Percentiles rank a stretch among this genome's conserved stretches.
Conservation (phyloP, 2,113 vertebrate genomes). For the Benitochromis conjunctus region DNA sequence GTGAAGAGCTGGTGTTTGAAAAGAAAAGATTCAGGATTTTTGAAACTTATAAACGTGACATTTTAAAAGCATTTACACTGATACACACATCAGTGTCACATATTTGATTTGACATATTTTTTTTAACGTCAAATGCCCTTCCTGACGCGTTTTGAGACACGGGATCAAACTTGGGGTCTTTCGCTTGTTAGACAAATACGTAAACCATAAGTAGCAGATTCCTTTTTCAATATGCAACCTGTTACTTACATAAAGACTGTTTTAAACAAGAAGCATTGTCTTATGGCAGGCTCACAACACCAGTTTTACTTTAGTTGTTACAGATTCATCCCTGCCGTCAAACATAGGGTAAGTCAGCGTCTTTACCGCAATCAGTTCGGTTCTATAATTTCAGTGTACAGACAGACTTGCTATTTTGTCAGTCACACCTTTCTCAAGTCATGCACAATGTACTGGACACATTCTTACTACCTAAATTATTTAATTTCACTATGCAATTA, state of each 20-base stretch:
- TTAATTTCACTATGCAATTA: neutral
- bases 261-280: neutral
- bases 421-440: neutral
- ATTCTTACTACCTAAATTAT: neutral
- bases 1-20: constrained; percentile 17
- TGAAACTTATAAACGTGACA: neutral
- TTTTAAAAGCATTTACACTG: neutral
- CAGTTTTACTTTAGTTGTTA: neutral
- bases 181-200: neutral
- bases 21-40: neutral
- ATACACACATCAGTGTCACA: neutral
- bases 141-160: neutral
- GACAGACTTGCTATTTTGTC: neutral
- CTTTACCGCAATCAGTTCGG: neutral
- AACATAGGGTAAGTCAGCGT: neutral
- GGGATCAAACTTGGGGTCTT: neutral
- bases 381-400: neutral
- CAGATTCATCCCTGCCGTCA: neutral
- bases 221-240: neutral
- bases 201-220: neutral
- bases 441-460: neutral
- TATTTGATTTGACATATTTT: neutral
- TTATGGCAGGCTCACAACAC: neutral
- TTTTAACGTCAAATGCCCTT: neutral
- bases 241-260: neutral